A percentile compares a stretch with the other conserved stretches of the same genome.
Evolutionary conservation across 2,888 invertebrate genomes (phyloP).

Genomic region (Epistrophella euchroma): DNA sequence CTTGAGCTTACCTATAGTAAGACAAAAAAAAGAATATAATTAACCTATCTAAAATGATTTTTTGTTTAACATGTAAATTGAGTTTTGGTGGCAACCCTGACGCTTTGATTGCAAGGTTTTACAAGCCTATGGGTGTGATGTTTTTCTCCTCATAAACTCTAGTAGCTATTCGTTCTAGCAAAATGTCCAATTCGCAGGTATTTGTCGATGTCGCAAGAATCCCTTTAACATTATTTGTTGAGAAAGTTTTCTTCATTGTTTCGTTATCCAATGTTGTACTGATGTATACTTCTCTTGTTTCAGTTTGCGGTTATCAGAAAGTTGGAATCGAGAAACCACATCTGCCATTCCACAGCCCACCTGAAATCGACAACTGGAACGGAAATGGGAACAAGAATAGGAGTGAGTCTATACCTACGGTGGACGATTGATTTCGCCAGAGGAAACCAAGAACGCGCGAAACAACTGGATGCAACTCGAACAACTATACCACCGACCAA

Average conservation of each 20-base stretch:
- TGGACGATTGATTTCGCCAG: slow-evolving; percentile 63
- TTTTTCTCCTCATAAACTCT: slow-evolving; percentile 32
- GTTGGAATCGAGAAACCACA: slow-evolving; percentile 69
- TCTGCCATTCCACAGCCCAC: slow-evolving; percentile 34
- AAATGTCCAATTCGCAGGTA: slow-evolving; percentile 71
- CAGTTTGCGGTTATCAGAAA: slow-evolving; percentile 71
- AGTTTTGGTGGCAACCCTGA: not conserved
- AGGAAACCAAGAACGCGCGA: slow-evolving; percentile 55
- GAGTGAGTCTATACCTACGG: slow-evolving; percentile 8
- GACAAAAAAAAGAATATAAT: too few species aligned
- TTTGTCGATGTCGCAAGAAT: slow-evolving; percentile 63
- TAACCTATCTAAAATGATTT: too few species aligned
- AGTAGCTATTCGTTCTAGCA: slow-evolving; percentile 34
- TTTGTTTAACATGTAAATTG: too few species aligned
- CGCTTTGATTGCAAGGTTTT: not conserved
- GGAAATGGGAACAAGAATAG: slow-evolving; percentile 29
- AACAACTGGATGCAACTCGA: slow-evolving; percentile 66
- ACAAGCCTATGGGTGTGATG: slow-evolving; percentile 46
- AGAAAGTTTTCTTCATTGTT: slow-evolving; percentile 72
- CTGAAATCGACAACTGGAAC: slow-evolving; percentile 70
- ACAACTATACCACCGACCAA: slow-evolving; percentile 35
- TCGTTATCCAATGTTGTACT: slow-evolving; percentile 1
- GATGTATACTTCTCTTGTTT: slow-evolving; percentile 51
- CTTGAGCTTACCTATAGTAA: too few species aligned
- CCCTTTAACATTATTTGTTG: slow-evolving; percentile 59